phyloP scores from a whole-genome alignment of 2,888 invertebrate species.

The Gandaritis pyraliata region DNA sequence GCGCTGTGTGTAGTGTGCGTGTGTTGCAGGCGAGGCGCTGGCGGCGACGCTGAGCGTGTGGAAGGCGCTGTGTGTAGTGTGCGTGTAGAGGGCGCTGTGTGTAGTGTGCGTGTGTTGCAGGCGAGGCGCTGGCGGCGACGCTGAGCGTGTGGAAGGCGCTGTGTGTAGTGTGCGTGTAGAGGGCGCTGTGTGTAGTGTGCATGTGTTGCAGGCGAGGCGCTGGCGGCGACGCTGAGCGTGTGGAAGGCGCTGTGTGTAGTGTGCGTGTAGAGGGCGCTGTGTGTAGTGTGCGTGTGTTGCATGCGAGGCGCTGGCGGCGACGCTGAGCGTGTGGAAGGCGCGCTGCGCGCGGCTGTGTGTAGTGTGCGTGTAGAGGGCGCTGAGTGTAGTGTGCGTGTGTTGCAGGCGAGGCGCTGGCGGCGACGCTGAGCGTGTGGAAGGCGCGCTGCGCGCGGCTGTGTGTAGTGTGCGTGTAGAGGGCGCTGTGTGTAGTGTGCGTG shows the following conservation, averaged over 20 bases:
- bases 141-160: slow-evolving; percentile 90
- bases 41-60: too few species aligned
- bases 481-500: slow-evolving; percentile 76
- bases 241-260: background rate
- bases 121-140: slow-evolving; percentile 85
- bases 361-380: slow-evolving; percentile 88
- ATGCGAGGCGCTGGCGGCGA: slow-evolving; percentile 40
- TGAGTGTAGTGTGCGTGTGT: slow-evolving; percentile 90
- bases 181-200: background rate
- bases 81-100: too few species aligned
- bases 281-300: background rate
- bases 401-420: slow-evolving; percentile 88
- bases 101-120: too few species aligned
- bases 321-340: slow-evolving; percentile 52
- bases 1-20: too few species aligned
- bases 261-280: background rate
- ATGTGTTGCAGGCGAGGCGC: slow-evolving; percentile 88
- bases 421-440: slow-evolving; percentile 33
- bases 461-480: slow-evolving; percentile 89
- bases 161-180: slow-evolving; percentile 80
- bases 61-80: too few species aligned
- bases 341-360: slow-evolving; percentile 88
- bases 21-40: too few species aligned
- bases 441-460: slow-evolving; percentile 87
- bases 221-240: too few species aligned